A percentile compares a stretch with the other conserved stretches of the same genome.
These are phyloP conservation scores for Anabacerthia variegaticeps DNA, from an alignment of 2,797 vertebrate species.

Conservation along the genomic window DNA sequence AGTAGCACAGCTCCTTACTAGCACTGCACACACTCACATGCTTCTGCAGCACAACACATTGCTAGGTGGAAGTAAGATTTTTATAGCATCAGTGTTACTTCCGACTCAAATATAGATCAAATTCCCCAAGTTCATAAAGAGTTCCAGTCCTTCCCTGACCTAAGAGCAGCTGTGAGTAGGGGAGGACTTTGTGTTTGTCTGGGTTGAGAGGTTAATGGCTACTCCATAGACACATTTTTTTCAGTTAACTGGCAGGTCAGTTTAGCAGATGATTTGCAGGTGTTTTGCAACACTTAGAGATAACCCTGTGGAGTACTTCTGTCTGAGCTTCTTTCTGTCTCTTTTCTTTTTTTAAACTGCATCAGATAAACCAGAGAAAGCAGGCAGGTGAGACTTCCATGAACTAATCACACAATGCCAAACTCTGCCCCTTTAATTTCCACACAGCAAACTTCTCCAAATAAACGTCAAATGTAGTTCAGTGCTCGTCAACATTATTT, in stretches of 20 bases:
- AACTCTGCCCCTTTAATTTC: background rate
- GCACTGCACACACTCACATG: background rate
- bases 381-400: constrained; percentile 14
- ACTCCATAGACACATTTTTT: background rate
- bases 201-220: constrained; percentile 44
- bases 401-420: background rate
- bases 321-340: background rate
- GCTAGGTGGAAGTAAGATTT: background rate
- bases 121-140: background rate
- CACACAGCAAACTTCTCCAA: background rate
- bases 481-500: background rate
- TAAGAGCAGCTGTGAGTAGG: background rate
- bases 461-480: background rate
- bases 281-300: constrained; percentile 38
- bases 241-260: constrained; percentile 41
- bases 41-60: background rate
- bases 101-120: background rate
- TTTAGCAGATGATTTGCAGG: constrained; percentile 53
- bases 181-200: background rate
- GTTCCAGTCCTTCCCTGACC: background rate
- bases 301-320: constrained; percentile 17
- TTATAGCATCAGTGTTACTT: background rate
- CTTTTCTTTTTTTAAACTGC: background rate
- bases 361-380: constrained; percentile 46
- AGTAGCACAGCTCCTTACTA: background rate